Conservation (phyloP, 2,797 vertebrate genomes). For the Eremophila alpestris region DNA sequence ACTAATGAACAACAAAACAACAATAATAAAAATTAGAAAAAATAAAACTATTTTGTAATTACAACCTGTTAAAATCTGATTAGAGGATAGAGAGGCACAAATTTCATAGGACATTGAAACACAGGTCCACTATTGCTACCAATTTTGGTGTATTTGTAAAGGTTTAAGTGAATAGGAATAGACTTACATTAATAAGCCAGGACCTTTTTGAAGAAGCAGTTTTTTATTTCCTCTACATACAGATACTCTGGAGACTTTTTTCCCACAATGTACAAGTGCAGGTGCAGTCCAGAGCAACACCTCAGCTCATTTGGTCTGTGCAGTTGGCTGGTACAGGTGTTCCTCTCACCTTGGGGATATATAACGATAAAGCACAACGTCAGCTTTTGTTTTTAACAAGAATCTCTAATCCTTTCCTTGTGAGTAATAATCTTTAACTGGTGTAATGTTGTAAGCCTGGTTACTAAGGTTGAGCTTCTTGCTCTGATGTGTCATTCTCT, state of each 20-base stretch:
- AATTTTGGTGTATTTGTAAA: background rate
- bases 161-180: background rate
- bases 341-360: background rate
- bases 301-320: background rate
- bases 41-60: background rate
- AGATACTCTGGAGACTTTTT: background rate
- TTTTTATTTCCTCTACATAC: background rate
- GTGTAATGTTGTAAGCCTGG: background rate
- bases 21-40: background rate
- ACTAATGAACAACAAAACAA: background rate
- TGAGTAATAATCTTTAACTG: constrained; percentile 1
- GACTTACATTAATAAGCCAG: background rate
- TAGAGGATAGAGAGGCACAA: background rate
- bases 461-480: background rate
- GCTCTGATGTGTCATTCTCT: background rate
- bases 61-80: background rate
- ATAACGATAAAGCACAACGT: background rate
- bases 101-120: background rate
- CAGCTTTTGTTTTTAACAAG: constrained; percentile 29
- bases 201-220: background rate
- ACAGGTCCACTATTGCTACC: background rate
- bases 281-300: background rate
- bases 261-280: background rate
- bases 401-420: background rate
- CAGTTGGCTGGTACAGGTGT: background rate